Evolutionary conservation across 2,797 vertebrate species (phyloP).

Genomic region (Anas acuta): DNA sequence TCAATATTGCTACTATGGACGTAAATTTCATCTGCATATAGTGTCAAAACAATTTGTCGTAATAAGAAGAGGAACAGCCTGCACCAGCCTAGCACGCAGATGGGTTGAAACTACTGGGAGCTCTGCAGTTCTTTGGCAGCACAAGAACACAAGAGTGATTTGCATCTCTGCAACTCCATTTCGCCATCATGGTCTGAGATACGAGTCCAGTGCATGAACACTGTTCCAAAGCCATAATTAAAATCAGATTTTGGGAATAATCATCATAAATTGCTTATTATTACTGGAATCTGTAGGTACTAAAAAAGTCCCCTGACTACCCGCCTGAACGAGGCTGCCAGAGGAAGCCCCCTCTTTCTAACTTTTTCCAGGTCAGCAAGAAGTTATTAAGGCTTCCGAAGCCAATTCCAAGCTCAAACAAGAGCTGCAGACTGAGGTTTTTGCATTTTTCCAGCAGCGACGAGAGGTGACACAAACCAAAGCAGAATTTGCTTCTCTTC

Average conservation of each 20-base stretch:
- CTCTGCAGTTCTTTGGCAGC: conserved; percentile 24
- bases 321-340: not conserved
- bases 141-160: not conserved
- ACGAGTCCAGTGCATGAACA: not conserved
- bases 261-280: conserved; percentile 49
- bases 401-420: conserved; percentile 1
- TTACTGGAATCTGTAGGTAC: conserved; percentile 50
- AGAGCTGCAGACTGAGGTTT: not conserved
- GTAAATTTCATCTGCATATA: not conserved
- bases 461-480: not conserved
- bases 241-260: conserved; percentile 37
- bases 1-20: not conserved
- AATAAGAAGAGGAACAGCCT: not conserved
- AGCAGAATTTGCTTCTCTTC: not conserved
- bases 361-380: conserved; percentile 40
- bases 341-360: conserved; percentile 6
- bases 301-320: conserved; percentile 39
- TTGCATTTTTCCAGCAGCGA: not conserved
- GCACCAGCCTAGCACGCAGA: not conserved
- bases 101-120: not conserved
- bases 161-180: conserved; percentile 6
- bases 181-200: not conserved
- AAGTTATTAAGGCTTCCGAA: conserved; percentile 27
- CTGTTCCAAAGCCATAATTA: conserved; percentile 50
- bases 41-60: not conserved